Evolutionary conservation across 2,888 invertebrate species (phyloP), one percentile per base, ranked within the genome.

Genomic region (Teinopalpus imperialis): DNA sequence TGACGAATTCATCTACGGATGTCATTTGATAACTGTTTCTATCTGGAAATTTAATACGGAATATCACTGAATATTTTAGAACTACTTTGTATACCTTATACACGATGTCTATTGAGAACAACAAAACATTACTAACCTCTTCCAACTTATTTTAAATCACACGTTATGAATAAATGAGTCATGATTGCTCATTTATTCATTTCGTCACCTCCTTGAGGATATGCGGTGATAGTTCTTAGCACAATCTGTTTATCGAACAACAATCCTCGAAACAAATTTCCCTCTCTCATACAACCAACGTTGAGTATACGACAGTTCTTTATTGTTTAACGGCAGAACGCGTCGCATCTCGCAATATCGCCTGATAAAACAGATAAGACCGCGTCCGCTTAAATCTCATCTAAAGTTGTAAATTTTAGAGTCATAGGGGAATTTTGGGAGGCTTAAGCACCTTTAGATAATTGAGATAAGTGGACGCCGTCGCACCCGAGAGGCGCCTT

Each of bases 361-460:
- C 78, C 71, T 82, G 87, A 87, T 86, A 85, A 83, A 72, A 62
- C 56, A 79, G 86, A 87, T 87, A 87, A 86, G 63, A 62, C 54
- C 50, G 58, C 72, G 74, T 66, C 69, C 74, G 76, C 69, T 74
- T 72, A 86, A 86, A 82, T 85, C 81, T 76, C 65, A 70, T 71
- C 69, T 80, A 65, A 63, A 71, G 77, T 85, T 78, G 80, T 86
- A 87, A 86, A 86, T 87, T 86, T 82, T 61, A 72, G 71, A 81
- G 74, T 76, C 80, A 74, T 72, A 62, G 64, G 74, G 73, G 82
- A 82, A 79, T 86, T 86, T 87, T 62, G 74, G 82, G 70, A 32
- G 85, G 87, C 85, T 86, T 87, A 86, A 81, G 61, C 74, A 80
- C 77, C 78, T 81, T 78, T 69, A 82, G 87, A 88, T 88, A 87